A percentile compares a stretch with the other conserved stretches of the same genome.
Conservation (phyloP, 2,888 invertebrate species). For the Syritta pipiens region DNA sequence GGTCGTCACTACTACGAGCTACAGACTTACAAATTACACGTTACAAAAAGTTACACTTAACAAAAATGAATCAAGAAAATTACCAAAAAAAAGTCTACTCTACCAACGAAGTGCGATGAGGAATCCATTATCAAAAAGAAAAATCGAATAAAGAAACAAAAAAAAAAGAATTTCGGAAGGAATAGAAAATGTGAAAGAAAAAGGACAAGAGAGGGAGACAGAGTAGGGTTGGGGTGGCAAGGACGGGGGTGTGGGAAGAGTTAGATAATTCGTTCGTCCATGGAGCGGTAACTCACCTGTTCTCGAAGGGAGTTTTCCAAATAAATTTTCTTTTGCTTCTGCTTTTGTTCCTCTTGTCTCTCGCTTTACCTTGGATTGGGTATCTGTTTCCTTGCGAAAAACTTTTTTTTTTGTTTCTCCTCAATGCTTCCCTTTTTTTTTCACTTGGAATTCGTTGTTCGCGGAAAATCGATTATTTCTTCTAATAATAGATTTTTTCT, state of each 20-base stretch:
- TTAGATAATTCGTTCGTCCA: constrained; percentile 60
- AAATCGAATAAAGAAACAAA: constrained; percentile 26
- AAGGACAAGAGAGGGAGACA: background rate
- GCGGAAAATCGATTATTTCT: constrained; percentile 65
- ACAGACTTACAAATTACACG: constrained; percentile 32
- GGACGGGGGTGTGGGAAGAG: constrained; percentile 26
- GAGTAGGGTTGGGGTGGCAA: no score
- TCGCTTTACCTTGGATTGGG: background rate
- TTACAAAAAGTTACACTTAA: background rate
- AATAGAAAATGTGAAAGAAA: constrained; percentile 1
- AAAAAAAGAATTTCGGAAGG: constrained; percentile 9
- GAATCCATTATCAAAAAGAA: constrained; percentile 23
- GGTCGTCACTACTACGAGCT: constrained; percentile 25
- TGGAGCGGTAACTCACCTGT: constrained; percentile 62
- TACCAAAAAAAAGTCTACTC: constrained; percentile 32
- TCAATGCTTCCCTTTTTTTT: constrained; percentile 18
- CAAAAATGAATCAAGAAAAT: constrained; percentile 21
- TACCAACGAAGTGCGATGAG: constrained; percentile 65
- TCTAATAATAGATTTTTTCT: constrained; percentile 24
- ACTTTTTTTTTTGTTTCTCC: constrained; percentile 9
- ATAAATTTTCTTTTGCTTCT: background rate
- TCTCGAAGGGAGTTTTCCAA: constrained; percentile 29
- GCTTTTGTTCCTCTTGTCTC: background rate
- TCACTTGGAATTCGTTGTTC: constrained; percentile 49
- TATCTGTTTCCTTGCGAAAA: constrained; percentile 7